Base-by-base conservation (phyloP, 2,113 vertebrate genomes). In the Anoplopoma fimbria region DNA sequence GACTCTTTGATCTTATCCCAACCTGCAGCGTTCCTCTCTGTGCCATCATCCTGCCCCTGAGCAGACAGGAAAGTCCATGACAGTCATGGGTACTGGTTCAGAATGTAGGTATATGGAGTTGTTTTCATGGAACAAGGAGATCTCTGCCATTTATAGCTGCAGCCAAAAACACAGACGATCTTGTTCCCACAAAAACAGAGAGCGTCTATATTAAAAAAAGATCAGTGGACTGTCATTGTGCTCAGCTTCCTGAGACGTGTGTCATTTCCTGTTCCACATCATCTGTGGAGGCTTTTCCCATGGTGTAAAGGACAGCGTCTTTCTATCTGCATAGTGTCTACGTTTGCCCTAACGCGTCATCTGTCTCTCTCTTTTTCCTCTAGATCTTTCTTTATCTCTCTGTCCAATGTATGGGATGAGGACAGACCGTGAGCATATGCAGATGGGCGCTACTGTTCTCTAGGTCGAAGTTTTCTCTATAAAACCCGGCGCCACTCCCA, bases 151-250 rank as follows among this genome's bases (percentile, higher is more conserved):
- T 93, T 89, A 84, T 92, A 93, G 89, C 73, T 40, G 40, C 74
- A 31, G 64, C 51, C 45, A 84, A 86, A 82, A 45, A 88, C 84
- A 88, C 78, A 84, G 63, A 72, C 31, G 12, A 87, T 87, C 72
- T 87, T 83, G 91, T 94, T 93, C 85, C 88, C 84, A 93, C 74
- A 88, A 86, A 85, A 89, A 88, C 81, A 88, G 85, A 75, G 42
- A 33, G 55, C 4, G 67, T 83, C 82, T 78, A 79, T 75, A 91
- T 81, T 62, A 88, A 88, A 92, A 91, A 86, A 89, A 89, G 81
- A 94, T 92, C 83, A 90, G 87, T 81, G 83, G 90, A 71, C 77
- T 60, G 76, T 88, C 91, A 93, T 94, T 93, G 94, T 95, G 90
- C 89, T 84, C 71, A 15, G 76, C 89, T 92, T 95, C 92, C 93